Evolutionary conservation across 2,797 vertebrate species (phyloP), one percentile per base, ranked within the genome.

Genomic region (Mycteria americana): DNA sequence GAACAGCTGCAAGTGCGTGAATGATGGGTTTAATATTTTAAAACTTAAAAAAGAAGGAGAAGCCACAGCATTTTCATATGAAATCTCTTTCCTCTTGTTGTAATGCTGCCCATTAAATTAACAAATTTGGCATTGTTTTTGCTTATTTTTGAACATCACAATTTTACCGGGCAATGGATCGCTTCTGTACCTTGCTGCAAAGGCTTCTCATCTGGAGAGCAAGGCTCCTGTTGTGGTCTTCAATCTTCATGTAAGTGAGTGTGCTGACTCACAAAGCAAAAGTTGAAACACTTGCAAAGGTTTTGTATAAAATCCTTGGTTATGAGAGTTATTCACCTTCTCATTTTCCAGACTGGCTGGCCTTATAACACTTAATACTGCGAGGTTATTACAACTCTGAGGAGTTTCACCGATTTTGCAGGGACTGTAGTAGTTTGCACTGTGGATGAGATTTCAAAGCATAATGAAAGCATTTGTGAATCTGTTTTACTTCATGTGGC

Each of bases 391-490:
- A 75, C 48, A 77, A 7, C 75, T 85, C 43, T 13, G 30, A 76
- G 67, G 56, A 83, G 57, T 75, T 87, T 78, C 86, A 57, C 60
- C 0, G 0, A 16, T 69, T 90, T 91, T 0, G 0, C 59, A 83
- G 83, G 88, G 60, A 43, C 80, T 57, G 76, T 3, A 81, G 73
- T 14, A 81, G 43, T 86, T 92, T 88, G 73, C 18, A 18, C 69
- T 28, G 7, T 22, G 57, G 88, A 57, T 95, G 92, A 82, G 70
- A 59, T 91, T 95, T 94, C 86, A 89, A 92, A 94, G 95, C 48
- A 19, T 65, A 76, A 76, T 37, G 77, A 91, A 89, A 76, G 53
- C 35, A 54, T 48, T 87, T 27, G 78, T 50, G 67, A 93, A 72
- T 82, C 81, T 85, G 74, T 69, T 93, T 91, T 82, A 50, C 84